These are phyloP conservation scores for Glossophaga mutica DNA, from an alignment of 2,797 vertebrate genomes.

Conservation along the genomic window DNA sequence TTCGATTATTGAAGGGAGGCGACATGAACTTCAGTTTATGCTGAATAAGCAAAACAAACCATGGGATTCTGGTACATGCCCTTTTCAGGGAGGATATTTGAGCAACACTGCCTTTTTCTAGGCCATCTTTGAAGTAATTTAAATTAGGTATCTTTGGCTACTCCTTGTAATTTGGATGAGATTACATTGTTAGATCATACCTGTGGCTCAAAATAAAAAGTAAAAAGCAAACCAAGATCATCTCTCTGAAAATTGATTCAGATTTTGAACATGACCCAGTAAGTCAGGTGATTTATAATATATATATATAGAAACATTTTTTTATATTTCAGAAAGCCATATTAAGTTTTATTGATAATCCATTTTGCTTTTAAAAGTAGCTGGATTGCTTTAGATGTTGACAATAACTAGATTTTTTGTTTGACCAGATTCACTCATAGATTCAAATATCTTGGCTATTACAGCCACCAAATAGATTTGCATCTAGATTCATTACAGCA, in stretches of 20 bases:
- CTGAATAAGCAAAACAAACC: conserved; percentile 1
- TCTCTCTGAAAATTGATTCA: conserved; percentile 34
- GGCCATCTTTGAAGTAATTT: background rate
- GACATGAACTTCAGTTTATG: background rate
- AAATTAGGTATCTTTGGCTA: background rate
- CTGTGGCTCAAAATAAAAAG: background rate
- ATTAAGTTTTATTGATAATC: background rate
- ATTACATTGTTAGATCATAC: background rate
- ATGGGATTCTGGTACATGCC: background rate
- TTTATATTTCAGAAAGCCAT: conserved; percentile 17
- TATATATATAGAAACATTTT: background rate
- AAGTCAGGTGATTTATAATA: background rate
- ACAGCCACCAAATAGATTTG: background rate
- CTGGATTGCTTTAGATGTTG: background rate
- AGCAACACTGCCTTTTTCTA: background rate
- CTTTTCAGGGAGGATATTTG: background rate
- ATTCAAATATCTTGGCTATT: background rate
- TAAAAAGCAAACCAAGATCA: background rate
- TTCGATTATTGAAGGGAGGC: background rate
- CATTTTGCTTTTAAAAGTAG: background rate
- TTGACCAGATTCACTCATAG: background rate
- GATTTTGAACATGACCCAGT: background rate
- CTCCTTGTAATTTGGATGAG: background rate
- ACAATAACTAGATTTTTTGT: conserved; percentile 37
- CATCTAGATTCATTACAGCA: background rate